Percentiles rank a stretch among this genome's conserved stretches.
Evolutionary conservation across 2,113 vertebrate species (phyloP).

Genomic region (Lontra canadensis): DNA sequence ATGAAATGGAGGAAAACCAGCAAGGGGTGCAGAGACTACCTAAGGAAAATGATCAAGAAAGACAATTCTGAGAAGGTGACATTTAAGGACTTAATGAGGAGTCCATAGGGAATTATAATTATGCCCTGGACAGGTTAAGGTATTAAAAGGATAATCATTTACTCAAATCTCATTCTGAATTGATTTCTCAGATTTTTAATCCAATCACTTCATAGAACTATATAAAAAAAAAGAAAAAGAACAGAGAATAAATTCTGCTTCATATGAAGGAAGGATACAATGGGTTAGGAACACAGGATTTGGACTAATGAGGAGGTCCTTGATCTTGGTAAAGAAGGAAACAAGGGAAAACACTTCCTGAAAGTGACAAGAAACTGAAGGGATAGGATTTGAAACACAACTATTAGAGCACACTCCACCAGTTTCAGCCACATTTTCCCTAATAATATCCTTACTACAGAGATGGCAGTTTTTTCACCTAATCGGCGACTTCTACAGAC

Average conservation of each 20-base stretch:
- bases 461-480: not conserved
- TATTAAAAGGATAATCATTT: not conserved
- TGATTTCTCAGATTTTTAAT: conserved; percentile 19
- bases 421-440: not conserved
- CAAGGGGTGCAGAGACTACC: not conserved
- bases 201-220: not conserved
- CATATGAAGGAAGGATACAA: not conserved
- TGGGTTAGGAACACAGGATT: not conserved
- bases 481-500: not conserved
- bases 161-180: not conserved
- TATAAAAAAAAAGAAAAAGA: not conserved
- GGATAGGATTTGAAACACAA: not conserved
- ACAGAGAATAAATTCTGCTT: not conserved
- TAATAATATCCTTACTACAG: not conserved
- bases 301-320: not conserved
- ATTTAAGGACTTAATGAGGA: not conserved
- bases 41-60: not conserved
- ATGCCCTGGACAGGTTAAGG: not conserved
- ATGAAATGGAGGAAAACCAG: not conserved
- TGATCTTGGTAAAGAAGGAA: not conserved
- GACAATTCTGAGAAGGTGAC: not conserved
- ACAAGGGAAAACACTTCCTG: not conserved
- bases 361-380: not conserved
- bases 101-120: not conserved
- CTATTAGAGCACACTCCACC: not conserved